Base-by-base conservation (phyloP, 2,113 vertebrate species). In the Zapornia atra region DNA sequence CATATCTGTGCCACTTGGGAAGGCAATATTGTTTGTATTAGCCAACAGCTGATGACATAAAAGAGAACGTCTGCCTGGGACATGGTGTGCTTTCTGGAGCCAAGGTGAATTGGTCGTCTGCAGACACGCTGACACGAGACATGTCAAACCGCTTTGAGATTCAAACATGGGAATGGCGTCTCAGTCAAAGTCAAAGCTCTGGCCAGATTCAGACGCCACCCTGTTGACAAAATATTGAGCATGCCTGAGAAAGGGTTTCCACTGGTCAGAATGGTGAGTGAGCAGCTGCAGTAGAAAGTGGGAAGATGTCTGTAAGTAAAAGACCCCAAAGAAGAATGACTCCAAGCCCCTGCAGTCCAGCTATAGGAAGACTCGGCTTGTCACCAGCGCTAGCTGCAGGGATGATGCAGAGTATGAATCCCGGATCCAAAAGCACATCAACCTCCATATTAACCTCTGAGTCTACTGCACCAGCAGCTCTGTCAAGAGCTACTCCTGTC, bases 1-100 rank as follows among this genome's bases (percentile, higher is more conserved):
- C 85, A 94, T 95, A 94, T 94, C 79, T 93, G 85, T 96, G 90
- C 90, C 92, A 92, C 95, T 96, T 61, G 88, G 57, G 75, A 96
- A 93, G 94, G 25, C 63, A 92, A n/a, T 80, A 61, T 50, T 94
- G 71, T 92, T 97, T 92, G 25, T 50, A 77, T 80, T 94, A 94
- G 53, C 92, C 71, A 95, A 80, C 66, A 70, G 63, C 79, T 77
- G 88, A 96, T 88, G 75, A 57, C 63, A 78, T 56, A 90, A 70
- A 89, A 44, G 57, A 66, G 66, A 61, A 53, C 0, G n/a, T 61
- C 75, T 94, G 79, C 90, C 82, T 65, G 40, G 90, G 82, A 96
- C 92, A 86, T 11, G 31, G 63, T 80, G 85, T 92, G 82, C 85
- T 93, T 92, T 57, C 75, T 50, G 50, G 83, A 88, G 71, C 50